A percentile compares a stretch with the other conserved stretches of the same genome.
Evolutionary conservation across 2,888 invertebrate species (phyloP).

Genomic region (Drymonia ruficornis): DNA sequence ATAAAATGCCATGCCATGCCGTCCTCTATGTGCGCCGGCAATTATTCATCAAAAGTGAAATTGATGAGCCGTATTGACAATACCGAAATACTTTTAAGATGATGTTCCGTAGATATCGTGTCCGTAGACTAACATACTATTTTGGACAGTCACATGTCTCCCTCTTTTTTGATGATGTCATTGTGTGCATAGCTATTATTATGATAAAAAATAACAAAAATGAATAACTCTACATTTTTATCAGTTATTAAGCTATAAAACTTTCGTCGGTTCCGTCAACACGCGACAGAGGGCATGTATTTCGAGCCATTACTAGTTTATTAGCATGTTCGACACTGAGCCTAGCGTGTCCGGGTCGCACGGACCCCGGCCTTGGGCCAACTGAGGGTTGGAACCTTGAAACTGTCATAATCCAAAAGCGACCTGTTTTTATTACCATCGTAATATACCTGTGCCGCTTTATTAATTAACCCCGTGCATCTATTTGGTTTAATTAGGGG

Average conservation of each 20-base stretch:
- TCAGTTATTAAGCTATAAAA: conserved; percentile 27
- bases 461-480: conserved; percentile 53
- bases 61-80: too few relatives aligned
- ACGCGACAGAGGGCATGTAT: conserved; percentile 31
- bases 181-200: too few relatives aligned
- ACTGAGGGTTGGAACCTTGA: conserved; percentile 30
- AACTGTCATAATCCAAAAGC: conserved; percentile 41
- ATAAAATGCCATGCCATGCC: too few relatives aligned
- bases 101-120: too few relatives aligned
- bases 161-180: too few relatives aligned
- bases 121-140: too few relatives aligned
- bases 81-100: too few relatives aligned
- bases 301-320: conserved; percentile 29
- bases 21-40: too few relatives aligned
- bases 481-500: conserved; percentile 51
- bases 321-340: conserved; percentile 34
- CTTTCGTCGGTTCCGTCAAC: conserved; percentile 32
- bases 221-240: too few relatives aligned
- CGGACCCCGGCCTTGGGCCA: conserved; percentile 41
- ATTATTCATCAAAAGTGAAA: too few relatives aligned
- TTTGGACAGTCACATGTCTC: too few relatives aligned
- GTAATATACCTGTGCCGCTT: conserved; percentile 22
- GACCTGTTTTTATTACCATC: conserved; percentile 25
- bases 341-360: conserved; percentile 41
- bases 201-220: too few relatives aligned